These are phyloP conservation scores for Lasioglossum pauxillum DNA, from an alignment of 2,888 invertebrate genomes.

Conservation along the genomic window DNA sequence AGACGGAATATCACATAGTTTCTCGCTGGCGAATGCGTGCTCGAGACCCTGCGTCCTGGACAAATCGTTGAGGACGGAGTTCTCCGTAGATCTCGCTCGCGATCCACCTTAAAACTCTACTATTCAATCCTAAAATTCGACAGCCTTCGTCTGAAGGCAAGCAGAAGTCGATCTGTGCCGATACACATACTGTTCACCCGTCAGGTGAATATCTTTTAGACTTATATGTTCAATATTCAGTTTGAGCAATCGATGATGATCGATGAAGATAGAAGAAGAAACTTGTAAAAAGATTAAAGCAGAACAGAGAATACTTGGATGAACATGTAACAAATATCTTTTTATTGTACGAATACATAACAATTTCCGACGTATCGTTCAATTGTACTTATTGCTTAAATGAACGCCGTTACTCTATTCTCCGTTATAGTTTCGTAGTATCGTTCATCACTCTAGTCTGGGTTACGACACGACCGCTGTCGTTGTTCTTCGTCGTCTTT, in stretches of 20 bases:
- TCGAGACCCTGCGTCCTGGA: constrained; percentile 23
- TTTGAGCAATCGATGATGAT: no score
- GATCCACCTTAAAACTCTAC: background rate
- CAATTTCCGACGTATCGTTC: background rate
- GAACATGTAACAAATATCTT: background rate
- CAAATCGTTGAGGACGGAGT: constrained; percentile 25
- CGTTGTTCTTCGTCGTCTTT: background rate
- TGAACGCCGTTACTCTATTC: background rate
- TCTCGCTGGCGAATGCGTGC: constrained; percentile 10
- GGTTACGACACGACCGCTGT: background rate
- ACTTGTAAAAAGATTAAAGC: no score
- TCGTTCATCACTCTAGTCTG: background rate
- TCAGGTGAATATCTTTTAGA: no score
- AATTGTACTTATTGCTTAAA: background rate
- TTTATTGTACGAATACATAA: background rate
- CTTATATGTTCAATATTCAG: no score
- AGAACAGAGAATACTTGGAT: background rate
- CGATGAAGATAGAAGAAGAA: no score
- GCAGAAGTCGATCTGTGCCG: background rate
- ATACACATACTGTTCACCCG: background rate
- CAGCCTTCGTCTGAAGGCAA: background rate
- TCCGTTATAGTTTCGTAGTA: background rate
- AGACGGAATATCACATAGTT: constrained; percentile 30
- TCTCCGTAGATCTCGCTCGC: constrained; percentile 16
- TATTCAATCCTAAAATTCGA: background rate